A percentile compares a stretch with the other conserved stretches of the same genome.
Evolutionary conservation across 2,113 vertebrate genomes (phyloP).

Genomic region (Podocnemis expansa): DNA sequence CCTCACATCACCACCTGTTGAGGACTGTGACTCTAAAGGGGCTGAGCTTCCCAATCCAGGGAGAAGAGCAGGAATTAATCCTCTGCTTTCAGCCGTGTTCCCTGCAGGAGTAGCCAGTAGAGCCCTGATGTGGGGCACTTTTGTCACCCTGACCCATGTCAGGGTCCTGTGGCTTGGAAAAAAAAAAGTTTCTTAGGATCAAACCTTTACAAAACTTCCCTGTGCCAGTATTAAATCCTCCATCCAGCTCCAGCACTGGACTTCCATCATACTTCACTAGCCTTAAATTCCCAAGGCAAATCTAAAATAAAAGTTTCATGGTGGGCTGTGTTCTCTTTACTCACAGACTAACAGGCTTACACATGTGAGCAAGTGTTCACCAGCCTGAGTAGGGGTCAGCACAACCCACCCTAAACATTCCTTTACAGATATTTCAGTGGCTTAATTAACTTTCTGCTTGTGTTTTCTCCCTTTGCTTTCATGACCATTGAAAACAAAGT

Average conservation of each 20-base stretch:
- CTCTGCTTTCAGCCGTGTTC: not conserved
- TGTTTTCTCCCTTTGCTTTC: constrained; percentile 31
- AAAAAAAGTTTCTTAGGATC: not conserved
- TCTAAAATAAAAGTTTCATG: not conserved
- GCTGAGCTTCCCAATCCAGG: not conserved
- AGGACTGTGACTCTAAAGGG: not conserved
- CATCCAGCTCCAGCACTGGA: not conserved
- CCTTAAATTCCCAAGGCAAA: not conserved
- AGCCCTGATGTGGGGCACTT: not conserved
- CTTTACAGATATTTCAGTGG: constrained; percentile 59
- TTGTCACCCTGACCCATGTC: accelerated
- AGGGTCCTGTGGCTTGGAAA: accelerated
- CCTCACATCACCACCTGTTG: not conserved
- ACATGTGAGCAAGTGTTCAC: constrained; percentile 40
- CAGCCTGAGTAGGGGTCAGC: constrained; percentile 45
- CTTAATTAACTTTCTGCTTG: constrained; percentile 62
- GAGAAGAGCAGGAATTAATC: not conserved
- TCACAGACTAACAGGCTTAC: constrained; percentile 36
- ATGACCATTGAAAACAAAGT: constrained; percentile 66
- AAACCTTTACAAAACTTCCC: not conserved
- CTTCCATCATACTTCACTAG: not conserved
- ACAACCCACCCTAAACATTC: constrained; percentile 11
- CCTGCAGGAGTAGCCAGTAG: not conserved
- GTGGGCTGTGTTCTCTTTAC: not conserved
- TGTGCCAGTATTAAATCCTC: accelerated